Conservation (phyloP, 2,888 invertebrate genomes). For the Pocota personata region DNA sequence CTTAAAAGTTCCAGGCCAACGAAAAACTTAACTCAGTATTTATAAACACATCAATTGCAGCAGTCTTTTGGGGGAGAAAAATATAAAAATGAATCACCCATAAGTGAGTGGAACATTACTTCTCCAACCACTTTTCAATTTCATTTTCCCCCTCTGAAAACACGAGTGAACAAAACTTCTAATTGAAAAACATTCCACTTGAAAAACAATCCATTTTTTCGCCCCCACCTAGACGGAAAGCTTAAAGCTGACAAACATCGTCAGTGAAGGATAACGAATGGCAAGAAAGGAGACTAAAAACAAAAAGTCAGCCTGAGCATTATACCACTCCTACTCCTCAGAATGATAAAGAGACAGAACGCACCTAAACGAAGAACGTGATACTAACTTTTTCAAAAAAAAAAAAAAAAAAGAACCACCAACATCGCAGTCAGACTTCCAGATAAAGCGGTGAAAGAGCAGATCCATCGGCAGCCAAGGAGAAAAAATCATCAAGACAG, state of each 20-base stretch:
- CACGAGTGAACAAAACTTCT: not conserved
- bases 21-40: not conserved
- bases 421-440: not conserved
- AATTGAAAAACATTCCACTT: conserved; percentile 33
- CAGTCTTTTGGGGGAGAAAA: not conserved
- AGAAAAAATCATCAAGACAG: conserved; percentile 7
- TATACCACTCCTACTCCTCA: not conserved
- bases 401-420: not conserved
- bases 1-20: not conserved
- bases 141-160: not conserved
- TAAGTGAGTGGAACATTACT: conserved; percentile 16
- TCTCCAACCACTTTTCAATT: conserved; percentile 33
- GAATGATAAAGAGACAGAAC: conserved; percentile 9
- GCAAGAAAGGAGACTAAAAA: not conserved
- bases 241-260: conserved; percentile 54
- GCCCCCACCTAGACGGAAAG: not conserved
- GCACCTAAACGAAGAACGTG: conserved; percentile 9
- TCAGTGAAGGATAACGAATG: conserved; percentile 53
- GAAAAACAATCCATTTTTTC: conserved; percentile 36
- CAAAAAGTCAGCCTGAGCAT: conserved; percentile 18
- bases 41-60: not conserved
- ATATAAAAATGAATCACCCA: conserved; percentile 36
- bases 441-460: not conserved
- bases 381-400: not conserved
- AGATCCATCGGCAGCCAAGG: not conserved